phyloP scores from a whole-genome alignment of 2,113 vertebrate species.

The Theristicus caerulescens region DNA sequence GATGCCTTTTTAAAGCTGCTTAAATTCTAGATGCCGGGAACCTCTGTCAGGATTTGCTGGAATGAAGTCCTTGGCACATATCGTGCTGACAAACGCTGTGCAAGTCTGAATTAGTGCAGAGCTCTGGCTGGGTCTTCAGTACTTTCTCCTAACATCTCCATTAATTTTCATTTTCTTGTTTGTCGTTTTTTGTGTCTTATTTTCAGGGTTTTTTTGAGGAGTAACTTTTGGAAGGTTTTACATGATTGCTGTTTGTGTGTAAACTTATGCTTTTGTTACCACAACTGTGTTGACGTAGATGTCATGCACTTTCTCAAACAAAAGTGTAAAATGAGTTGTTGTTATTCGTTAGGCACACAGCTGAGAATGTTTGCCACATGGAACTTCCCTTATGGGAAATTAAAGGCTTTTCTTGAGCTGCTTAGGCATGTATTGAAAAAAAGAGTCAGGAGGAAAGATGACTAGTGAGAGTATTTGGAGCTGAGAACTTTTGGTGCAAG shows the following conservation, averaged over 20 bases:
- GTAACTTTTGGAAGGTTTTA: background rate
- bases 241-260: background rate
- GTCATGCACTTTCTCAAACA: background rate
- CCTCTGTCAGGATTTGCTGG: background rate
- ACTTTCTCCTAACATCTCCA: background rate
- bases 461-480: background rate
- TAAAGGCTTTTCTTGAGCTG: background rate
- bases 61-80: background rate
- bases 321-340: background rate
- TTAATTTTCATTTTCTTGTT: background rate
- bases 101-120: background rate
- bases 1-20: background rate
- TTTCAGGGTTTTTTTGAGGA: background rate
- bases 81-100: fast-evolving
- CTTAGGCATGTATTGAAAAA: background rate
- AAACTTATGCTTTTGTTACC: background rate
- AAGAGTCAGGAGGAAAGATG: background rate
- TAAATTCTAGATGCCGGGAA: background rate
- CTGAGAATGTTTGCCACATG: constrained; percentile 31
- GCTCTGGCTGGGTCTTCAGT: background rate
- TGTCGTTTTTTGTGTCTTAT: background rate
- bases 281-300: background rate
- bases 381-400: constrained; percentile 20
- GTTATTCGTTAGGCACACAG: background rate
- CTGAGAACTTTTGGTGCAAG: background rate